Base-by-base conservation (phyloP, 2,113 vertebrate genomes). In the Python bivittatus region DNA sequence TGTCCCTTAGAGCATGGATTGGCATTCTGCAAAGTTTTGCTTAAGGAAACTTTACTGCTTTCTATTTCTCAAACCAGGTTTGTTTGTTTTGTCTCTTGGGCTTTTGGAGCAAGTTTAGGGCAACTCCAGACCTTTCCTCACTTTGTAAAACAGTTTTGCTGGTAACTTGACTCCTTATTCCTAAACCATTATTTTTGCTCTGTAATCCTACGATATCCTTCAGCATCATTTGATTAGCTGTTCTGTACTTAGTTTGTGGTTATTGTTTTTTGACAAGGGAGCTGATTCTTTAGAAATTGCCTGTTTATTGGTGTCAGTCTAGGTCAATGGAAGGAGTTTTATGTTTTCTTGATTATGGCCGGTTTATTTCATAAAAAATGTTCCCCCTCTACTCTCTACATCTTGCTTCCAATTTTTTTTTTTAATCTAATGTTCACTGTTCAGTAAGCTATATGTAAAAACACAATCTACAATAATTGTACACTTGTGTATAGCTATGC, bases 281-380 rank as follows among this genome's bases (percentile, higher is more conserved):
- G 96, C 94, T 96, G 96, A 97, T 97, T 95, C 96, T 97, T 96
- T 91, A 96, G 95, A 94, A 94, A 96, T 97, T 97, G 96, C 93
- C 96, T 95, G 95, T 95, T 97, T 97, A 96, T 95, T 95, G 95
- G 90, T 95, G 96, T 94, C 96, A 97, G 89, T 88, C 83, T 5
- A 94, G 92, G 94, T 95, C 96, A 95, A 92, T 88, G 88, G 33
- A 92, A 95, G 94, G 88, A 89, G 68, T 57, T 23, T 95, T 96
- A 93, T 68, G 87, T 94, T 88, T 90, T 93, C 95, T 93, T 95
- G 91, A 96, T 95, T 93, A 93, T 93, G 68, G 44, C 89, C 92
- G 93, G 29, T 93, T 88, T 57, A 90, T 33, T 92, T 92, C 91
- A 52, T 85, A 96, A 92, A 87, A 79, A 97, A 96, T 83, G 95